A percentile compares a stretch with the other conserved stretches of the same genome.
These are phyloP conservation scores for Clistopyga incitator DNA, from an alignment of 2,888 invertebrate species.

Conservation along the genomic window DNA sequence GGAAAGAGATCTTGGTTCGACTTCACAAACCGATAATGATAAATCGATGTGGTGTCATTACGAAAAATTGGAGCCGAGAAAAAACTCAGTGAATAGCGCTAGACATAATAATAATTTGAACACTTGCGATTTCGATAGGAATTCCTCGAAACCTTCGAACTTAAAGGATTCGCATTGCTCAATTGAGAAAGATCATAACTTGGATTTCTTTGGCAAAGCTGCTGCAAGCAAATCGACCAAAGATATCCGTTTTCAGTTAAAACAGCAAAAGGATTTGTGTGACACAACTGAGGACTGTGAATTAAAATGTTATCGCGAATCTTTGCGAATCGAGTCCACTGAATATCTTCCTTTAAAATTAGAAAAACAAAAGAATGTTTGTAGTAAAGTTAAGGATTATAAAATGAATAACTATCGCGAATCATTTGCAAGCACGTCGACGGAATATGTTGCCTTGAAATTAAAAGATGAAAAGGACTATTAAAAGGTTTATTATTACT, in stretches of 20 bases:
- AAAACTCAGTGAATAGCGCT: not conserved
- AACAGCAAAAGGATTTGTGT: not conserved
- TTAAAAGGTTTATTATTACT: not conserved
- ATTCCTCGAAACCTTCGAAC: not conserved
- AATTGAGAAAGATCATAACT: not conserved
- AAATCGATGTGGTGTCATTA: not conserved
- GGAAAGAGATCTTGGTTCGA: slow-evolving; percentile 13
- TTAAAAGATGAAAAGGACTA: not conserved
- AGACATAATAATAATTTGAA: not conserved
- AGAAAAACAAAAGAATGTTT: not conserved
- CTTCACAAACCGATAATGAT: not conserved
- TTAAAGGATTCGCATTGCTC: not conserved
- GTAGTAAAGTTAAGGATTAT: not conserved
- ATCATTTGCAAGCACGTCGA: not conserved
- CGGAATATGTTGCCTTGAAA: not conserved
- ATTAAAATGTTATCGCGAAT: not conserved
- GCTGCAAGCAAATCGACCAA: not conserved
- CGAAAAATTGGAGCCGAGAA: not conserved
- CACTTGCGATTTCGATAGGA: not conserved
- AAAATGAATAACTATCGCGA: not conserved
- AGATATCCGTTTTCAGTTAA: not conserved
- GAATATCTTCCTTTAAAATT: not conserved
- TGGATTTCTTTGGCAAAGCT: not conserved
- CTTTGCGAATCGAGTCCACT: not conserved
- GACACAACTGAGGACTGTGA: not conserved